Evolutionary conservation across 2,113 vertebrate species (phyloP), one percentile per base, ranked within the genome.

Genomic region (Hirundichthys speculiger): DNA sequence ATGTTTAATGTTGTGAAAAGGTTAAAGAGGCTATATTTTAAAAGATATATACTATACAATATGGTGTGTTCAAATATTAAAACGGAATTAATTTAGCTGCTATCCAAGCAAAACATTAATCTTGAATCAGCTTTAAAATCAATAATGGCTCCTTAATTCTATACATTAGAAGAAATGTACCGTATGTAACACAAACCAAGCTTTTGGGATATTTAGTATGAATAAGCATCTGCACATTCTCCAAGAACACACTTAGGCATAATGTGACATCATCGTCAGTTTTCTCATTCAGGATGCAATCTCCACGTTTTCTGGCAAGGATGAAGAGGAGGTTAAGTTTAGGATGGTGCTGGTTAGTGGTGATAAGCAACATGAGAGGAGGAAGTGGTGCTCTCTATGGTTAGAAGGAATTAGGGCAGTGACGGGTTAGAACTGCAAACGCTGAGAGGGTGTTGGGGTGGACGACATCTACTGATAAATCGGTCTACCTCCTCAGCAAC

Each of bases 401-500:
- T 88, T 88, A 88, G 69, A 62, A 72, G 64, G 64, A 40, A 75
- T 80, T 80, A 82, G 10, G 68, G 66, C 39, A 70, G 79, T 77
- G 82, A 60, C 66, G 24, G 46, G 74, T 89, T 84, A 87, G 69
- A 77, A 46, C 24, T 76, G 63, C 24, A 57, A 56, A 69, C 54
- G 39, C 51, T 38, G n/a, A 57, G 46, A 42, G 45, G 59, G 47
- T 70, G 47, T 69, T 27, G 40, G 49, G 64, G 21, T 41, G 27
- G 12, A 43, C 12, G n/a, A 6, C 21, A 50, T 70, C 75, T 69
- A 82, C 46, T 52, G 54, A 52, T 65, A 68, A 79, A 80, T 67
- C 22, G 47, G 54, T 90, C 90, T 93, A 92, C 93, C 92, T 93
- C 88, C 85, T 79, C 60, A 27, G 75, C 49, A 65, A 84, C 75